A percentile compares a stretch with the other conserved stretches of the same genome.
Conservation (phyloP, 2,797 vertebrate species). For the Argyrosomus regius region DNA sequence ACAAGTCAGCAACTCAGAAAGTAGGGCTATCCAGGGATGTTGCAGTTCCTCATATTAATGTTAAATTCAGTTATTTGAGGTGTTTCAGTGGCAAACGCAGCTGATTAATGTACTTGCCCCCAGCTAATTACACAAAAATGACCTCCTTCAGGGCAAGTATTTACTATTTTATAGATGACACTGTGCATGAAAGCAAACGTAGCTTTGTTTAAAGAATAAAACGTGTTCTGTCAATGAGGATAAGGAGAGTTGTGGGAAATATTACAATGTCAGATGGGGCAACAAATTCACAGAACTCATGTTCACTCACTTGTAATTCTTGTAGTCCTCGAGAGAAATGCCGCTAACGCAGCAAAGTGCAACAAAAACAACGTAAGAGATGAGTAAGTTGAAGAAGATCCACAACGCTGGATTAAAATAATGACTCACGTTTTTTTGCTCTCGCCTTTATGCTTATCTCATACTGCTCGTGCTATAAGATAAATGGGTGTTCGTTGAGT, state of each 20-base stretch:
- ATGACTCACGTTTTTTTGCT: slow-evolving; percentile 9
- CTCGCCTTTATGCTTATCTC: slow-evolving; percentile 9
- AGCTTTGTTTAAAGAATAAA: background rate
- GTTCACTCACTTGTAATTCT: slow-evolving; percentile 14
- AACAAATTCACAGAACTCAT: slow-evolving; percentile 19
- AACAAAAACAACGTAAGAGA: slow-evolving; percentile 27
- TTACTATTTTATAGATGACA: background rate
- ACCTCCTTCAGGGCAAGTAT: background rate
- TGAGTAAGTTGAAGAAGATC: slow-evolving; percentile 6
- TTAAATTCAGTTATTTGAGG: background rate
- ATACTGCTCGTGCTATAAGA: slow-evolving; percentile 24
- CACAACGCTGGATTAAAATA: slow-evolving; percentile 27
- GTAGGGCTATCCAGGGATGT: background rate
- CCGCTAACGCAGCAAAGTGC: slow-evolving; percentile 30
- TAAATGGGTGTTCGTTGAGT: slow-evolving; percentile 32
- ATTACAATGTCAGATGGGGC: slow-evolving; percentile 5
- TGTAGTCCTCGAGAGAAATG: slow-evolving; percentile 11
- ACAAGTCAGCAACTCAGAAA: background rate
- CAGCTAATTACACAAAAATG: background rate
- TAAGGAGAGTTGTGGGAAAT: background rate
- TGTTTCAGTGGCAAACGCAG: background rate
- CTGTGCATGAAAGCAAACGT: background rate
- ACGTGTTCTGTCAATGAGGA: slow-evolving; percentile 5
- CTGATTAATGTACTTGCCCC: background rate
- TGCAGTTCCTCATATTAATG: background rate